Evolutionary conservation across 92 coral and sea anemone genomes (phyloP).

Genomic region (Porites divaricata): DNA sequence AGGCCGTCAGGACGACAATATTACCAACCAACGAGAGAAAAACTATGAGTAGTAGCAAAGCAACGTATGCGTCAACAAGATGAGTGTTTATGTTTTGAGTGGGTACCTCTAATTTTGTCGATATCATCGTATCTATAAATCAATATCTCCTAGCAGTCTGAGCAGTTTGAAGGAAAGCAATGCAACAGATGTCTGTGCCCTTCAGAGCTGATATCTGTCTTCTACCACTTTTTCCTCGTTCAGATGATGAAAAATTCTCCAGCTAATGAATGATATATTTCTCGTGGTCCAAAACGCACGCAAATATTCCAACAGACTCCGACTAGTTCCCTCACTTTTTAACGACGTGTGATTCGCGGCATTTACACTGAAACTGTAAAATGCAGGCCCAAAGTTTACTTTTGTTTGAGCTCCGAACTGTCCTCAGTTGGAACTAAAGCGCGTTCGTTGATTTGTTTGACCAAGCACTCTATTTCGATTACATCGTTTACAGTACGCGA

Average conservation of each 20-base stretch:
- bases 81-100: slow-evolving; percentile 29
- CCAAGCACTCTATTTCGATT: slow-evolving; percentile 49
- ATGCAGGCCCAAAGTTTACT: not conserved
- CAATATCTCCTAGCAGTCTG: too few relatives aligned
- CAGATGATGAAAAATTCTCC: not conserved
- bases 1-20: slow-evolving; percentile 64
- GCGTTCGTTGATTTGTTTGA: slow-evolving; percentile 42
- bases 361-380: slow-evolving; percentile 6
- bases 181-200: not conserved
- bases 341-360: not conserved
- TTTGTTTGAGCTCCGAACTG: not conserved
- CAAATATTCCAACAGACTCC: not conserved
- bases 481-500: slow-evolving; percentile 23
- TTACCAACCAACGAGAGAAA: slow-evolving; percentile 71
- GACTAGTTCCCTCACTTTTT: not conserved
- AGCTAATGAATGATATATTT: not conserved
- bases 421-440: not conserved
- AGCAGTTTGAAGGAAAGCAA: not conserved
- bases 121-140: slow-evolving; percentile 7
- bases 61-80: slow-evolving; percentile 55
- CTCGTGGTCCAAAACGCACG: slow-evolving; percentile 17
- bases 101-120: slow-evolving; percentile 3
- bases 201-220: not conserved
- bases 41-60: slow-evolving; percentile 53
- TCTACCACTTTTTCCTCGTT: too few relatives aligned